phyloP scores from a whole-genome alignment of 1,140 invertebrate species.

The Drosophila subpulchrella region DNA sequence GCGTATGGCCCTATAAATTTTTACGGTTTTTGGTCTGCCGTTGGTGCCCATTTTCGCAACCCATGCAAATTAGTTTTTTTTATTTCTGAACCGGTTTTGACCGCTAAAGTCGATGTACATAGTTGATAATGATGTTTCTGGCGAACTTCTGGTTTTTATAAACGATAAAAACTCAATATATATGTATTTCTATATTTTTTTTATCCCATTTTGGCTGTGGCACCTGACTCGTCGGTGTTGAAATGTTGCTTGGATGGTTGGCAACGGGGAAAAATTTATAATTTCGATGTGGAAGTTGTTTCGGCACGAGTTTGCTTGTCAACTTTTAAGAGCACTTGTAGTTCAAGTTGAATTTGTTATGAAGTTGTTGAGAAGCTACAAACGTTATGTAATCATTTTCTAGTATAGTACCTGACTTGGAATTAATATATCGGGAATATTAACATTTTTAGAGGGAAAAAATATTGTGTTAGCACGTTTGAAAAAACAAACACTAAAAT shows the following conservation, averaged over 20 bases:
- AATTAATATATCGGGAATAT: not conserved
- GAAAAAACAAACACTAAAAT: not conserved
- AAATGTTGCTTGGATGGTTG: constrained; percentile 13
- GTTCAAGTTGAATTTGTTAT: constrained; percentile 5
- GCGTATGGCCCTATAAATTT: constrained; percentile 38
- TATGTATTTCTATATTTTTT: constrained; percentile 21
- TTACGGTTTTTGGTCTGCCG: constrained; percentile 27
- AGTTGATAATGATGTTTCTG: constrained; percentile 8
- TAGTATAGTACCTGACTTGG: too few relatives aligned
- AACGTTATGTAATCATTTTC: constrained; percentile 11
- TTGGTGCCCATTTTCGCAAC: constrained; percentile 29
- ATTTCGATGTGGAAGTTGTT: constrained; percentile 12
- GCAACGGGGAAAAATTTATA: constrained; percentile 15
- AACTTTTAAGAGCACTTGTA: constrained; percentile 19
- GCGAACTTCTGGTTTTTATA: constrained; percentile 30
- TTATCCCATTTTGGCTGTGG: constrained; percentile 4
- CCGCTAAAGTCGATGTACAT: constrained; percentile 7
- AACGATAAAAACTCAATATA: not conserved
- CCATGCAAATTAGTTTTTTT: constrained; percentile 46
- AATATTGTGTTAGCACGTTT: not conserved
- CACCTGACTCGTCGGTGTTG: constrained; percentile 26
- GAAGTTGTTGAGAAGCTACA: not conserved
- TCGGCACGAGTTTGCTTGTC: constrained; percentile 1
- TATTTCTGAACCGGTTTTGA: constrained; percentile 37
- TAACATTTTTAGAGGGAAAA: too few relatives aligned